These are phyloP conservation scores for Axinella damicornis DNA, from an alignment of 37 sponge, comb jelly and placozoan genomes.

Conservation along the genomic window DNA sequence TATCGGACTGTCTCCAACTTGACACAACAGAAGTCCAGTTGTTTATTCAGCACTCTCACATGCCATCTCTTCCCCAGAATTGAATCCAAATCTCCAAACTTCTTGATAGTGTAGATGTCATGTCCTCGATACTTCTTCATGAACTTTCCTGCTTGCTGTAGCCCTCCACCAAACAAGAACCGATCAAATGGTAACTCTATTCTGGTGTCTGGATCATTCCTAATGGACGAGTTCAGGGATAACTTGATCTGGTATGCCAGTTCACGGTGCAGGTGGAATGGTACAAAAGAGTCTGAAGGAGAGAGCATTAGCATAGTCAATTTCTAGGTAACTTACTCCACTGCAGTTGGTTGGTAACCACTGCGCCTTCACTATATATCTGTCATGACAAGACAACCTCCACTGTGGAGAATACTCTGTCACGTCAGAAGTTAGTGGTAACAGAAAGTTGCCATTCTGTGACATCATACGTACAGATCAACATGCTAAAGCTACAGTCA, in stretches of 20 bases:
- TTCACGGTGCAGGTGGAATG: constrained; percentile 12
- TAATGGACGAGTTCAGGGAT: constrained; percentile 3
- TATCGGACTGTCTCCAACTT: constrained; percentile 20
- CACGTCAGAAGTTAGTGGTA: too few species aligned
- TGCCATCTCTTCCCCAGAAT: constrained; percentile 11
- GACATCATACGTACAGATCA: too few species aligned
- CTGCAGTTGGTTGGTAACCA: too few species aligned
- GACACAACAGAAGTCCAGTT: constrained; percentile 15
- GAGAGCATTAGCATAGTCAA: neutral
- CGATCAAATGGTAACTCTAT: constrained; percentile 15
- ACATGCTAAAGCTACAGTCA: too few species aligned
- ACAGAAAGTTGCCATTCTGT: too few species aligned
- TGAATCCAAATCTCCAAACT: neutral
- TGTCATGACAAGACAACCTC: too few species aligned
- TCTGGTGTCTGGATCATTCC: neutral
- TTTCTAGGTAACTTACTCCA: too few species aligned
- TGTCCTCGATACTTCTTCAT: neutral
- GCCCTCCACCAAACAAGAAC: neutral
- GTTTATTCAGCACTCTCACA: neutral
- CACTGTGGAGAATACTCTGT: too few species aligned
- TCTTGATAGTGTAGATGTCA: constrained; percentile 5
- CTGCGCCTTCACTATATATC: too few species aligned
- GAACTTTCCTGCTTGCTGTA: neutral
- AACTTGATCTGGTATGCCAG: constrained; percentile 25
- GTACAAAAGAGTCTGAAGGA: neutral